Base-by-base conservation (phyloP, 2,797 vertebrate genomes). In the Microtus agrestis region DNA sequence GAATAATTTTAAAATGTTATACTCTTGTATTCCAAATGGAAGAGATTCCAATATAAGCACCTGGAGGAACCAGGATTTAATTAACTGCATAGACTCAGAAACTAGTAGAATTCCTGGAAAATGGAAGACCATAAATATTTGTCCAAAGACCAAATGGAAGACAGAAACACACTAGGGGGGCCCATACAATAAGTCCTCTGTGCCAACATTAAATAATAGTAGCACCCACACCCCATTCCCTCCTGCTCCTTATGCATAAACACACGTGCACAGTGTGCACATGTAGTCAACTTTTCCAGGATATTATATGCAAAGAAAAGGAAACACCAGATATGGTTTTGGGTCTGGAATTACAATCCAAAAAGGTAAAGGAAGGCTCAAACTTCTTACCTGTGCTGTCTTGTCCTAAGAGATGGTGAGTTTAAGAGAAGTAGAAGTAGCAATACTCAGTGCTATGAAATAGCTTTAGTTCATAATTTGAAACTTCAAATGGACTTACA, bases 81-180 rank as follows among this genome's bases (percentile, higher is more conserved):
- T 76, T 67, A 96, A 54, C 63, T 54, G 2, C 56, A 23, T 65
- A 56, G 85, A 19, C 43, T 88, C 56, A 61, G 48, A 93, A 95
- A 91, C n/a, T 25, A 89, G 54, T 25, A 65, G 48, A 78, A n/a
- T 91, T 96, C 29, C 77, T 88, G 69, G 78, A 88, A 85, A n/a
- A 82, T 79, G 7, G 34, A 40, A 93, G 71, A 90, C 31, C 73
- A 92, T 91, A 91, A 95, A 76, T 82, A 95, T 56, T 92, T 94
- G 63, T 63, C 87, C 48, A 89, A 95, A 91, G 61, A 78, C 9
- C 63, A 92, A 87, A 78, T 25, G 63, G 61, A 76, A 95, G 56
- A 78, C 40, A 79, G 48, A 61, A 74, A 37, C 89, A 77, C 54
- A 27, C 9, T 43, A 23, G 34, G 63, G 67, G 88, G n/a, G 23